Base-by-base conservation (phyloP, 2,113 vertebrate species). In the Takifugu bimaculatus region DNA sequence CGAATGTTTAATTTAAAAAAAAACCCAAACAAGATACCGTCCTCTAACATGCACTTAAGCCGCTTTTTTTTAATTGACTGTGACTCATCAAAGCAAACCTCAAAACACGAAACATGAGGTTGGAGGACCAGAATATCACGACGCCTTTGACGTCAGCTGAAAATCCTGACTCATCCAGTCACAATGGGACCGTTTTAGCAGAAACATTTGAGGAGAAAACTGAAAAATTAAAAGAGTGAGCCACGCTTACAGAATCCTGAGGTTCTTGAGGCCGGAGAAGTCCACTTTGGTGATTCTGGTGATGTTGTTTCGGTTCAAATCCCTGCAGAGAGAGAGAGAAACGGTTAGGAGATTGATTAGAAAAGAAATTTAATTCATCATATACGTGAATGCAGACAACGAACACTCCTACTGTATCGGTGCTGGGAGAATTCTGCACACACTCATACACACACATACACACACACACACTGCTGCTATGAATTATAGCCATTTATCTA, bases 231-330 rank as follows among this genome's bases (percentile, higher is more conserved):
- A 1, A 50, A 63, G 1, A 54, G 7, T 10, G 13, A 56, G 25
- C 27, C 0, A 71, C 27, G 93, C 96, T 97, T 89, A 99, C 96
- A 99, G 87, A 81, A 99, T 96, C 63, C 96, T 91, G 49, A 99
- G 94, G 82, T 97, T 98, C 89, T 97, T 99, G 70, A 98, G 86
- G 28, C 93, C 94, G 1, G 93, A 87, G 43, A 99, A 99, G 84
- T 99, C 96, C 4, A 86, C 94, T 88, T 98, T 99, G 1, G 94
- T 94, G 86, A 99, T 94, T 74, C 95, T 92, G 60, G 95, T 97
- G 84, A 99, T 96, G 72, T 99, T 99, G 72, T 99, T 99, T 89
- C 92, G 93, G 86, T 99, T 96, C 84, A 99, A 86, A 84, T 99
- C 96, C 85, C 96, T 99, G 80, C 25, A 64, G 32, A 80, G 43